Evolutionary conservation across 2,797 vertebrate species (phyloP).

Genomic region (Gadopsis marmoratus): DNA sequence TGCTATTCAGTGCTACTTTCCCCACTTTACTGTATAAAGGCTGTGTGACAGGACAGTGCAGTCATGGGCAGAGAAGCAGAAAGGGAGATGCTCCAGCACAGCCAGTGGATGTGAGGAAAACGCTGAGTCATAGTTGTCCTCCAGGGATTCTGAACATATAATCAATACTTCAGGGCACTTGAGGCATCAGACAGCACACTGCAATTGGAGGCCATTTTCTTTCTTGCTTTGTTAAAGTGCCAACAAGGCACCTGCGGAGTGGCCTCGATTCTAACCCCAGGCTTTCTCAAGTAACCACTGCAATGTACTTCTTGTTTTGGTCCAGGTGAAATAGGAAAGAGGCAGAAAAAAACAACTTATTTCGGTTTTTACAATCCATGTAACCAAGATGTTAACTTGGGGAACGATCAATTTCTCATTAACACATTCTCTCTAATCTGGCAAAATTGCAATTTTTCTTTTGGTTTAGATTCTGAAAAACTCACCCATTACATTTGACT

Average conservation of each 20-base stretch:
- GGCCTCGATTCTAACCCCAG: constrained; percentile 27
- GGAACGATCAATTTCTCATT: background rate
- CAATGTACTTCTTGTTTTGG: constrained; percentile 4
- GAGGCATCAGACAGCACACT: constrained; percentile 45
- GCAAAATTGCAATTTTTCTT: background rate
- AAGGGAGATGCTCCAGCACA: constrained; percentile 18
- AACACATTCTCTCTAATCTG: background rate
- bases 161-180: constrained; percentile 61
- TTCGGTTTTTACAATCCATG: background rate
- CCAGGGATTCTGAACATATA: constrained; percentile 55
- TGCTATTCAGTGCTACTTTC: background rate
- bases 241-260: constrained; percentile 40
- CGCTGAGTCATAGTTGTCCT: constrained; percentile 68
- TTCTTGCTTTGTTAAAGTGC: constrained; percentile 44
- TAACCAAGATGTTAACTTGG: background rate
- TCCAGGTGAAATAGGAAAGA: constrained; percentile 12
- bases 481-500: constrained; percentile 12
- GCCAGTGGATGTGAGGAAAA: constrained; percentile 23
- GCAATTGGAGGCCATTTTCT: constrained; percentile 46
- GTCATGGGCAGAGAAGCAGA: background rate
- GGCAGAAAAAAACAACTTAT: background rate
- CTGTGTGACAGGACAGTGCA: constrained; percentile 11
- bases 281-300: constrained; percentile 20
- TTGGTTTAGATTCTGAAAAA: background rate
- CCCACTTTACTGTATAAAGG: background rate